Conservation (phyloP, 1,140 invertebrate genomes). For the Aphelinus certus region DNA sequence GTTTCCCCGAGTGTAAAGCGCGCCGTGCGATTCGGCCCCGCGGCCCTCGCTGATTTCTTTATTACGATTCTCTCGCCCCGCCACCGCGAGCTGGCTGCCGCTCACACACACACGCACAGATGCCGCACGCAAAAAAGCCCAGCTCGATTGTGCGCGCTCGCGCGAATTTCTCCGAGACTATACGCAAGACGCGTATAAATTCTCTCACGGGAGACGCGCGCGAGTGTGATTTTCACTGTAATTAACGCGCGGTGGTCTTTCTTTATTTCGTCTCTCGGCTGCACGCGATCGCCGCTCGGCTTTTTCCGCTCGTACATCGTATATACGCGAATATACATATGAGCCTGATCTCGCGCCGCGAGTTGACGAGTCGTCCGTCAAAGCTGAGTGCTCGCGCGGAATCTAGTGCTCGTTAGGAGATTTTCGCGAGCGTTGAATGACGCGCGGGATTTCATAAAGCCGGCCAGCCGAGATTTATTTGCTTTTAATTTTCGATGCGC, state of each 20-base stretch:
- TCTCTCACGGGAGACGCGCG: constrained; percentile 16
- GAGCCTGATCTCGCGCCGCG: too few relatives aligned
- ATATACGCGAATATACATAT: too few relatives aligned
- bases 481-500: not conserved
- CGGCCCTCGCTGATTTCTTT: constrained; percentile 15
- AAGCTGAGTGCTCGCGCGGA: not conserved
- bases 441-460: not conserved
- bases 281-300: too few relatives aligned
- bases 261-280: too few relatives aligned
- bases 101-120: too few relatives aligned
- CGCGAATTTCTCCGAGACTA: too few relatives aligned
- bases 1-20: constrained; percentile 13
- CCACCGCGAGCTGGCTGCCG: too few relatives aligned
- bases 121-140: too few relatives aligned
- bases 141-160: not conserved
- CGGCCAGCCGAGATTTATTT: not conserved
- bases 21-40: not conserved
- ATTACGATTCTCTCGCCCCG: constrained; percentile 19
- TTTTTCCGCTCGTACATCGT: too few relatives aligned
- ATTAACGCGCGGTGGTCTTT: not conserved
- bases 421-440: not conserved
- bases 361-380: not conserved
- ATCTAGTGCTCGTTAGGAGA: not conserved
- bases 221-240: constrained; percentile 21
- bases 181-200: too few relatives aligned